These are phyloP conservation scores for Pampus argenteus DNA, from an alignment of 2,797 vertebrate genomes.

Conservation along the genomic window DNA sequence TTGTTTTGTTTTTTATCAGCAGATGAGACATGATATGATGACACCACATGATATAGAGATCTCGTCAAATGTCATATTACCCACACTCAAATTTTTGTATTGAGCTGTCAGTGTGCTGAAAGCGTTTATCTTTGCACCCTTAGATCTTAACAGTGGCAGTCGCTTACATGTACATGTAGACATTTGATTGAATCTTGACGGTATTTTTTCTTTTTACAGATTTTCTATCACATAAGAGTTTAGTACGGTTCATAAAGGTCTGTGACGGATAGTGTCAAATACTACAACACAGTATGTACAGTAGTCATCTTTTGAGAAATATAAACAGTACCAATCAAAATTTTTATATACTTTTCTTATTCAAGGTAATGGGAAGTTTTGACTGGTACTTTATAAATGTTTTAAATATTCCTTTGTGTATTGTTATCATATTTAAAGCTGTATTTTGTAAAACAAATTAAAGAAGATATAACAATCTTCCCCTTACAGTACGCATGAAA, in stretches of 20 bases:
- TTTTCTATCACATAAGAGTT: constrained; percentile 5
- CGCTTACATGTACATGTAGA: neutral
- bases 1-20: neutral
- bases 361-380: too few species aligned
- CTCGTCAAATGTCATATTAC: constrained; percentile 1
- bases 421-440: neutral
- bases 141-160: constrained; percentile 3
- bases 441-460: too few species aligned
- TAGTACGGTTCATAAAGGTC: neutral
- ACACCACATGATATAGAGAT: neutral
- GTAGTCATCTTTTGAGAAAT: neutral
- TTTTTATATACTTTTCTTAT: too few species aligned
- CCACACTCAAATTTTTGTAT: neutral
- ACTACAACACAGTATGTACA: neutral
- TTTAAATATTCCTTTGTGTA: neutral
- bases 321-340: too few species aligned
- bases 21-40: neutral
- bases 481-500: too few species aligned
- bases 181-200: constrained; percentile 21
- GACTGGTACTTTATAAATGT: too few species aligned
- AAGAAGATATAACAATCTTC: too few species aligned
- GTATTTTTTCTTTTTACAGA: constrained; percentile 13
- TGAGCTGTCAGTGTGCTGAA: constrained; percentile 18
- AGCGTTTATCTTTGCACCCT: neutral
- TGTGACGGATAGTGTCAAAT: neutral